A percentile compares a stretch with the other conserved stretches of the same genome.
These are phyloP conservation scores for Dunckerocampus dactyliophorus DNA, from an alignment of 2,113 vertebrate genomes.

Conservation along the genomic window DNA sequence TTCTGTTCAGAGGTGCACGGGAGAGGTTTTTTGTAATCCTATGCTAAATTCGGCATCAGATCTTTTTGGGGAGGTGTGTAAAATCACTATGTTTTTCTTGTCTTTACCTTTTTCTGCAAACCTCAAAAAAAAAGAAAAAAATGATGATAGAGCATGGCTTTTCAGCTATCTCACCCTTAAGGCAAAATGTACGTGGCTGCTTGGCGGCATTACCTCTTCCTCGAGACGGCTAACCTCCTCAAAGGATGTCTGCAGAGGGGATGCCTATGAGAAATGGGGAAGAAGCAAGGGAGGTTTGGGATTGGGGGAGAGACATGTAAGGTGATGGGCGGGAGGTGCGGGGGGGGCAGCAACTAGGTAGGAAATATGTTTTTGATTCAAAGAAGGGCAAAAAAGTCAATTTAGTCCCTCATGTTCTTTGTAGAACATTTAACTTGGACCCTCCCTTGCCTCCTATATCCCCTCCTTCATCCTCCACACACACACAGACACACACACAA, in stretches of 20 bases:
- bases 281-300: slow-evolving; percentile 38
- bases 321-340: slow-evolving; percentile 13
- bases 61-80: slow-evolving; percentile 67
- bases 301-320: slow-evolving; percentile 22
- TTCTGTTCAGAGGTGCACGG: slow-evolving; percentile 65
- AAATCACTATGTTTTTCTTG: slow-evolving; percentile 69
- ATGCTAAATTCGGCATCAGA: slow-evolving; percentile 75
- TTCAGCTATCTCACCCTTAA: slow-evolving; percentile 71
- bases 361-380: slow-evolving; percentile 62
- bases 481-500: neutral
- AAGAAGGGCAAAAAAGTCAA: slow-evolving; percentile 67
- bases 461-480: slow-evolving; percentile 73
- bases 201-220: slow-evolving; percentile 65
- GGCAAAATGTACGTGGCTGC: slow-evolving; percentile 75
- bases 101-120: slow-evolving; percentile 62
- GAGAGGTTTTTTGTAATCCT: slow-evolving; percentile 73
- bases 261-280: slow-evolving; percentile 69
- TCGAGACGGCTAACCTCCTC: slow-evolving; percentile 73
- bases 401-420: slow-evolving; percentile 83
- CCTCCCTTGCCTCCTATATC: slow-evolving; percentile 86
- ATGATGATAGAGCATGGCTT: slow-evolving; percentile 72
- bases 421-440: slow-evolving; percentile 93
- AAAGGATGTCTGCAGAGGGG: slow-evolving; percentile 75
- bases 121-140: slow-evolving; percentile 57
- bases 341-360: slow-evolving; percentile 46